Base-by-base conservation (phyloP, 1,140 invertebrate genomes). In the Drosophila nigrodunni region DNA sequence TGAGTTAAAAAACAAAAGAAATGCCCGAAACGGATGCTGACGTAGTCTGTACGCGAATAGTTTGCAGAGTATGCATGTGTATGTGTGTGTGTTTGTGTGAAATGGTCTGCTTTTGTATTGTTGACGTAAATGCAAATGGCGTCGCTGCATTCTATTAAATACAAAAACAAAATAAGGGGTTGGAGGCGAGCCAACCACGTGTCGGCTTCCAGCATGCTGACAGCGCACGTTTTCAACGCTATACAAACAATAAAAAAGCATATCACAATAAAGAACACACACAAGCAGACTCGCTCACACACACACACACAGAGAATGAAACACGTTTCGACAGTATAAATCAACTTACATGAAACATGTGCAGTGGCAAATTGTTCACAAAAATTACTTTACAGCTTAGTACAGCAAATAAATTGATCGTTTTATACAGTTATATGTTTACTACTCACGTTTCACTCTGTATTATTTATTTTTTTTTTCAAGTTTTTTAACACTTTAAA, bases 341-440 rank as follows among this genome's bases (percentile, higher is more conserved):
- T 4, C 30, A 71, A 88, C 83, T 88, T 88, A 88, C 83, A 69
- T 88, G 57, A 78, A 80, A 80, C 85, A 88, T 78, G 85, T 78
- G 82, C 75, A 78, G 71, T 62, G 43, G 47, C 65, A 76, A 81
- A 58, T 47, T 46, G 62, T 66, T 87, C 77, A 70, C 77, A 74
- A 88, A 55, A 44, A 18, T 64, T 69, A 58, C 46, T 66, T 71
- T 62, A 64, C 46, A 55, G 52, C 60, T 70, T 46, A 65, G 18
- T 65, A 71, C 68, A 65, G 49, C 10, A 65, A 30, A 62, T 39
- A 62, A 74, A 59, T 59, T 50, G 30, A 70, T 30, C 43, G 49
- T 70, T 75, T 39, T 35, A 37, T 57, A 62, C 46, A 55, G 49
- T 59, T 59, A 30, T 50, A 61, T 44, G 62, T 54, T 59, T 49